Base-by-base conservation (phyloP, 2,113 vertebrate species). In the Protobothrops mucrosquamatus region DNA sequence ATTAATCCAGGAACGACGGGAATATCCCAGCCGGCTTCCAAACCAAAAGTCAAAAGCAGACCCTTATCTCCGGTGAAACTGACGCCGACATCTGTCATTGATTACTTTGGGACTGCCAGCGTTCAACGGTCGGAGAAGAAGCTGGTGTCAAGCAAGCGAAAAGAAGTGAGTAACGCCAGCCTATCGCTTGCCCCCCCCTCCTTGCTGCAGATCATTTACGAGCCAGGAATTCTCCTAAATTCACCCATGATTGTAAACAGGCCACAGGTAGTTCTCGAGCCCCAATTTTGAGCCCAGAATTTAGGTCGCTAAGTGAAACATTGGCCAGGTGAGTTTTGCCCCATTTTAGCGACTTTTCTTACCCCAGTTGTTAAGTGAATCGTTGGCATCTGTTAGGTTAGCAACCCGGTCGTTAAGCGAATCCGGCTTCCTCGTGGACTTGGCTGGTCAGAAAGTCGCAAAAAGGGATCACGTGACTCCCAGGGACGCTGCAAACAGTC, bases 61-160 rank as follows among this genome's bases (percentile, higher is more conserved):
- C 95, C 97, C 0, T 11, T 97, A 92, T 94, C 97, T 95, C 97
- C 98, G 93, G 94, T 97, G 94, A 99, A 98, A 95, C 96, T 97
- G 46, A 98, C 97, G 26, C 98, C 97, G 51, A 99, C 98, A 3
- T 99, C 99, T 0, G 98, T 98, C 0, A 61, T 98, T 0, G 99
- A 99, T 94, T 99, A 97, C 97, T 99, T 99, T 93, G 99, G 99
- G 92, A 97, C 93, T 6, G 94, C 94, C 6, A 95, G 95, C 1
- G 90, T 99, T 89, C 98, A 98, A 18, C 98, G 99, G 86, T 99
- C 99, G 0, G 98, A 98, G 7, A 99, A 98, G 96, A 99, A 99
- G 95, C 98, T 99, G 94, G 99, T 99, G 54, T 98, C 98, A 92
- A 99, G 98, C 97, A 97, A 98, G 96, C 98, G 98, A 94, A 99